Conservation (phyloP, 2,888 invertebrate genomes). For the Perithous albicinctus region DNA sequence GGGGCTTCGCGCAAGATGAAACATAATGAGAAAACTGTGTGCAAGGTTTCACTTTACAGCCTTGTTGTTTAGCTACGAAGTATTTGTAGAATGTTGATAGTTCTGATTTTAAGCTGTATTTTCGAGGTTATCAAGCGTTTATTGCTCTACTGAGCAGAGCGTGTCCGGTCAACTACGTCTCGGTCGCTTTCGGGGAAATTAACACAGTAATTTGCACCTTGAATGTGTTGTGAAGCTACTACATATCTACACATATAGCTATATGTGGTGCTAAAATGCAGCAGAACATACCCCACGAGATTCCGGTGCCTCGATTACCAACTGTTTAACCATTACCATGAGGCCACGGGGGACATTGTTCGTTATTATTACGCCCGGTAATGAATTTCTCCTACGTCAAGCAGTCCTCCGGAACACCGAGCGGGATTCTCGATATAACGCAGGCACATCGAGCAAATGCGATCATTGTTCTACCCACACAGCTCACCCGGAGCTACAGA, state of each 20-base stretch:
- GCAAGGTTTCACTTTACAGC: too few relatives aligned
- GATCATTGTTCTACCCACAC: slow-evolving; percentile 22
- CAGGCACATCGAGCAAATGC: slow-evolving; percentile 18
- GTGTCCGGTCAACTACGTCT: neutral
- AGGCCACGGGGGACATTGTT: slow-evolving; percentile 35
- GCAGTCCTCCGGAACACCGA: neutral
- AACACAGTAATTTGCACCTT: slow-evolving; percentile 28
- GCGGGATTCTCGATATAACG: slow-evolving; percentile 28
- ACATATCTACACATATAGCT: neutral
- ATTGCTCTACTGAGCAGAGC: neutral
- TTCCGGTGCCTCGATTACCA: slow-evolving; percentile 41
- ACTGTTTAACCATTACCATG: slow-evolving; percentile 32
- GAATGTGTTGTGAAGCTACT: neutral
- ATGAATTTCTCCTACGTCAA: slow-evolving; percentile 50
- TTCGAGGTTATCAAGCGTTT: neutral
- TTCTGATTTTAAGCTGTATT: neutral
- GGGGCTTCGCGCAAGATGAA: too few relatives aligned
- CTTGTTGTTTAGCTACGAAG: neutral
- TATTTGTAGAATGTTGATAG: neutral
- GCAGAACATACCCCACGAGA: slow-evolving; percentile 9
- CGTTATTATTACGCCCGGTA: slow-evolving; percentile 52
- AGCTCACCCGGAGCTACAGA: neutral
- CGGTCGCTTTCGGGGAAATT: slow-evolving; percentile 16
- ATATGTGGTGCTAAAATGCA: neutral
- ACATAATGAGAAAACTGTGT: too few relatives aligned